phyloP scores from a whole-genome alignment of 1,140 invertebrate species.

The Nixonia krombeini region DNA sequence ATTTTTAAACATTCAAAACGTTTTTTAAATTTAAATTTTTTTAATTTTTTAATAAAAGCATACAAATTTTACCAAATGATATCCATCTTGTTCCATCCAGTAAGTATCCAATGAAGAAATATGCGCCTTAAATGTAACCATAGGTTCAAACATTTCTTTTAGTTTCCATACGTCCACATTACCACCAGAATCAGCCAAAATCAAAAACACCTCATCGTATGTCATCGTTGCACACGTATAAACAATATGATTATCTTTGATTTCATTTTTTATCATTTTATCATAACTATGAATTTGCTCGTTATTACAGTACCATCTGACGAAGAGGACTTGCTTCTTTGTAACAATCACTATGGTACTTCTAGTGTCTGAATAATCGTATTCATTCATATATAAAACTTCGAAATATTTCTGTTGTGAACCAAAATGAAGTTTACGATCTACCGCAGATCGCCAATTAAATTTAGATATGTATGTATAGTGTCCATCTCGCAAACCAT shows the following conservation, averaged over 20 bases:
- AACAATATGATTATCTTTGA: constrained; percentile 37
- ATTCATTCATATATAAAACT: constrained; percentile 51
- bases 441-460: no score
- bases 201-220: constrained; percentile 61
- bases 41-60: no score
- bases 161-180: constrained; percentile 57
- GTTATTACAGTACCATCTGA: constrained; percentile 51
- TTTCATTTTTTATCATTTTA: constrained; percentile 36
- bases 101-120: constrained; percentile 63
- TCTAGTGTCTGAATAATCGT: constrained; percentile 30
- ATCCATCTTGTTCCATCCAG: constrained; percentile 51
- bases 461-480: constrained; percentile 51
- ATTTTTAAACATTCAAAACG: no score
- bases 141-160: constrained; percentile 35
- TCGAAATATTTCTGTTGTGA: constrained; percentile 43
- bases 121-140: constrained; percentile 57
- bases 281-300: constrained; percentile 53
- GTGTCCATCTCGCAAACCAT: constrained; percentile 17
- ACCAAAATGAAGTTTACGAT: no score
- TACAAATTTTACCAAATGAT: constrained; percentile 52
- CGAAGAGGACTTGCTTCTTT: constrained; percentile 49
- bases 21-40: no score
- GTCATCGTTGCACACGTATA: constrained; percentile 62
- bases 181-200: constrained; percentile 59
- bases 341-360: constrained; percentile 60